Base-by-base conservation (phyloP, 2,113 vertebrate genomes). In the Microcebus jonahi region DNA sequence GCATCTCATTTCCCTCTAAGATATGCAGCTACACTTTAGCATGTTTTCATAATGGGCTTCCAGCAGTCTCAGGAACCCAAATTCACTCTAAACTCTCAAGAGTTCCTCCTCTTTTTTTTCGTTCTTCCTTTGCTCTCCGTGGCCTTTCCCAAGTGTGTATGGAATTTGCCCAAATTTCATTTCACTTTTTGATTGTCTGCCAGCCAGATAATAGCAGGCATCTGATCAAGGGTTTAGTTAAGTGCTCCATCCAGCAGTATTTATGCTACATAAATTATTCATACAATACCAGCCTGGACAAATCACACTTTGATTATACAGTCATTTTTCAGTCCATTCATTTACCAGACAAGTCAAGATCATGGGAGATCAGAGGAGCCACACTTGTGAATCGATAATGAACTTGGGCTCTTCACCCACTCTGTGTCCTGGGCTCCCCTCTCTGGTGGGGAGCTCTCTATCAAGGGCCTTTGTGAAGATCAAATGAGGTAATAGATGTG, bases 221-320 rank as follows among this genome's bases (percentile, higher is more conserved):
- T 97, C 95, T 97, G 97, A 98, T 97, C 42, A 34, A 98, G 90
- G 90, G 67, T 94, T 98, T 97, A 95, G 90, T 93, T 97, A 96
- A 98, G 88, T 87, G 89, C 85, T 97, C 80, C 27, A 95, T 96
- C 97, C 95, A 98, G 94, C 94, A 92, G 88, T 90, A 94, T 97
- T 89, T 96, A 97, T 98, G 77, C 83, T 75, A 29, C 63, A 96
- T 98, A 97, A 97, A 98, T 98, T 98, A 98, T 98, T 98, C 79
- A 97, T 97, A 83, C 71, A 94, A 76, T 77, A 97, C 63, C 84
- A 97, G 31, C 50, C 90, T 95, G 94, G 98, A 97, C 68, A 98
- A 98, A 98, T 98, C 85, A 34, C 82, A 87, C 97, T 98, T 98
- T 95, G 97, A 97, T 94, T 97, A 98, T 96, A 93, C 92, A 98